Percentiles rank a stretch among this genome's conserved stretches.
These are phyloP conservation scores for Ochlodes sylvanus DNA, from an alignment of 2,888 invertebrate genomes.

Conservation along the genomic window DNA sequence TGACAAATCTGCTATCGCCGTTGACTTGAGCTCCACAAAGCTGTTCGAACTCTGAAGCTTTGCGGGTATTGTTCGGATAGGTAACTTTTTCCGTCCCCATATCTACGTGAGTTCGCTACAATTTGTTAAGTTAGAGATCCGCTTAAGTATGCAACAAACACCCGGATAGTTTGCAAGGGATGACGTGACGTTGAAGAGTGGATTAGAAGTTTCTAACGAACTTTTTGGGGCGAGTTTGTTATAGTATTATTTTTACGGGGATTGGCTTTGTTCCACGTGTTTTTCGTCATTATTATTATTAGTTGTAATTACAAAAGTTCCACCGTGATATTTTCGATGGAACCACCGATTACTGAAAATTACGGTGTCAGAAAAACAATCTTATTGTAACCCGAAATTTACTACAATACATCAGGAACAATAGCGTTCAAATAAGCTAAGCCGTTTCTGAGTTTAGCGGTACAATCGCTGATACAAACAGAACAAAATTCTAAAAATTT, in stretches of 20 bases:
- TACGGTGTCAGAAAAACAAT: no score
- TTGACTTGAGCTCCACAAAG: conserved; percentile 22
- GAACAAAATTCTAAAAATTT: no score
- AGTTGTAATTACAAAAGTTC: no score
- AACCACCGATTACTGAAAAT: no score
- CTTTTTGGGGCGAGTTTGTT: neutral
- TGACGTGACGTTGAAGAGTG: conserved; percentile 32
- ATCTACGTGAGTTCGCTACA: conserved; percentile 38
- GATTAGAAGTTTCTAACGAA: conserved; percentile 27
- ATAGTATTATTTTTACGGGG: neutral
- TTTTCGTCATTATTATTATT: no score
- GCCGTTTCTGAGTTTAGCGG: no score
- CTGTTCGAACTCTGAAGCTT: conserved; percentile 61
- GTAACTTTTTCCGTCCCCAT: conserved; percentile 60
- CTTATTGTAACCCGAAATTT: no score
- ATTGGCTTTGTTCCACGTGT: neutral
- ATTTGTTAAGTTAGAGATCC: conserved; percentile 41
- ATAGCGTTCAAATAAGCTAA: no score
- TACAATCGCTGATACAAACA: no score
- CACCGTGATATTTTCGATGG: no score
- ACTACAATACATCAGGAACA: no score
- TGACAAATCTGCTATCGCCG: neutral
- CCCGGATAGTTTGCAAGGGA: conserved; percentile 28
- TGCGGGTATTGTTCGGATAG: conserved; percentile 66
- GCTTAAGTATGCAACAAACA: conserved; percentile 43